Evolutionary conservation across 2,113 vertebrate genomes (phyloP).

Genomic region (Platycercus adscitus): DNA sequence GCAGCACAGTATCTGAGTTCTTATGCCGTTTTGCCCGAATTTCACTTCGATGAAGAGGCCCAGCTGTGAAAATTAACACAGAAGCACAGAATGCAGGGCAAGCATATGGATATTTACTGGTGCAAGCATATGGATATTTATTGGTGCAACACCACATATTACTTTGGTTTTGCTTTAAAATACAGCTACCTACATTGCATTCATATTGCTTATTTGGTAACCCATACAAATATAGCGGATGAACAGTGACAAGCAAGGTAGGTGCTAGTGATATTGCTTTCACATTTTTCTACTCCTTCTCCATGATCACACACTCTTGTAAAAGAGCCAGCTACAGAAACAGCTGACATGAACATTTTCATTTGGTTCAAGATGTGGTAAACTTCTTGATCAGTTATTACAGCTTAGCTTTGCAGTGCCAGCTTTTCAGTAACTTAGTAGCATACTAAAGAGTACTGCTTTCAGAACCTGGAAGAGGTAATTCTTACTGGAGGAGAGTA

Average conservation of each 20-base stretch:
- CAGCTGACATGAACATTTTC: background rate
- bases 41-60: background rate
- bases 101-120: background rate
- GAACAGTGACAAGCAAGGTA: background rate
- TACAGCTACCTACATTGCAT: background rate
- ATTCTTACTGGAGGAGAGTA: background rate
- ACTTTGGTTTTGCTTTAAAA: background rate
- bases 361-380: background rate
- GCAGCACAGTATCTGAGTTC: background rate
- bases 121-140: background rate
- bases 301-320: background rate
- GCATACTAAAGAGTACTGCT: background rate
- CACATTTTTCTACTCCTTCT: background rate
- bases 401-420: background rate
- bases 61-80: background rate
- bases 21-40: fast-evolving
- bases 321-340: background rate
- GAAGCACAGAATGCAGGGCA: background rate
- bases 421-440: background rate
- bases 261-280: background rate
- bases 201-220: background rate
- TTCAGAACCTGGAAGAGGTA: background rate
- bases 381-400: background rate
- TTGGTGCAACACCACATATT: background rate
- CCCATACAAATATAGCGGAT: background rate